These are phyloP conservation scores for Daktulosphaira vitifoliae DNA, from an alignment of 1,140 invertebrate genomes.

Conservation along the genomic window DNA sequence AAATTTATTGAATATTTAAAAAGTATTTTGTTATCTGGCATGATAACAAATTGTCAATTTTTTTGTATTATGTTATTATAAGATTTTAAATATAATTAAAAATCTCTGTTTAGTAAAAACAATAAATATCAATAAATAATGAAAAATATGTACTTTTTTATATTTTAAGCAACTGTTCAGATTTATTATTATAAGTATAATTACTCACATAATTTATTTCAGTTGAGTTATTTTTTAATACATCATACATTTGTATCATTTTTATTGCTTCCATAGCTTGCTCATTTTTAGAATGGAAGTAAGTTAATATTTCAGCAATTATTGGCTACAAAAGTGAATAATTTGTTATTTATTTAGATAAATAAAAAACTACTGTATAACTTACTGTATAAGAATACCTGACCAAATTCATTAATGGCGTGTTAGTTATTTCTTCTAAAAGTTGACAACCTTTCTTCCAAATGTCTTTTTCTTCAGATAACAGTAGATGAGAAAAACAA, in stretches of 20 bases:
- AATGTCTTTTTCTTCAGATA: neutral
- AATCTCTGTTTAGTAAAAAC: too few species aligned
- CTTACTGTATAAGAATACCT: slow-evolving; percentile 31
- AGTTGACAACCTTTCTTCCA: slow-evolving; percentile 1
- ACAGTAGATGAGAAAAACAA: slow-evolving; percentile 17
- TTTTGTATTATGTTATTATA: too few species aligned
- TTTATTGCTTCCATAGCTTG: slow-evolving; percentile 29
- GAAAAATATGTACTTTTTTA: too few species aligned
- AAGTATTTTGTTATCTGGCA: too few species aligned
- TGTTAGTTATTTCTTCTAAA: slow-evolving; percentile 37
- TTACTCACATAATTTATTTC: slow-evolving; percentile 17
- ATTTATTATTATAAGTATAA: too few species aligned
- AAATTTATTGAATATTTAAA: too few species aligned
- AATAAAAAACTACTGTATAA: slow-evolving; percentile 30
- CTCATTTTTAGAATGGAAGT: slow-evolving; percentile 24
- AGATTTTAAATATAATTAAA: too few species aligned
- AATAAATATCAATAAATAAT: too few species aligned
- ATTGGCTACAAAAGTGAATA: slow-evolving; percentile 36
- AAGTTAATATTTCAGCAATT: slow-evolving; percentile 30
- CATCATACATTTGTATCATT: slow-evolving; percentile 31
- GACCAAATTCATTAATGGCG: slow-evolving; percentile 36
- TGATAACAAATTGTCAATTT: too few species aligned
- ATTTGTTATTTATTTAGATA: slow-evolving; percentile 32
- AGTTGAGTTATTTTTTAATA: slow-evolving; percentile 10
- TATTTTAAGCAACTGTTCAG: too few species aligned